Percentiles rank a stretch among this genome's conserved stretches.
phyloP scores from a whole-genome alignment of 2,797 vertebrate genomes.

The Ptychobarbus kaznakovi region DNA sequence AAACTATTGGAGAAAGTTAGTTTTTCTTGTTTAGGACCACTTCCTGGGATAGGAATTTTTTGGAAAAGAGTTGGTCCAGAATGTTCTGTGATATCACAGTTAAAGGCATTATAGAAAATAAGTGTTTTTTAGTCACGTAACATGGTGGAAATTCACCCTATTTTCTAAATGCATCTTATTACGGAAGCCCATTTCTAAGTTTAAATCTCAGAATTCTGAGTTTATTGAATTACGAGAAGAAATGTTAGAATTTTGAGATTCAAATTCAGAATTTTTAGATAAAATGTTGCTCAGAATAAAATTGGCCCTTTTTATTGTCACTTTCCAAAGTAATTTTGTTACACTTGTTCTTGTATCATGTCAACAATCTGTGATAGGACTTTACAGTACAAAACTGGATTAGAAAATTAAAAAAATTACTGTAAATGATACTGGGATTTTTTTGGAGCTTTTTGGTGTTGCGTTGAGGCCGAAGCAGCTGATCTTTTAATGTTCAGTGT shows the following conservation, averaged over 20 bases:
- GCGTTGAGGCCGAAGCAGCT: slow-evolving; percentile 15
- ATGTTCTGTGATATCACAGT: neutral
- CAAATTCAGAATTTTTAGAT: neutral
- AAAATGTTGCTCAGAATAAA: neutral
- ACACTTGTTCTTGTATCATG: neutral
- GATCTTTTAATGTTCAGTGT: slow-evolving; percentile 32
- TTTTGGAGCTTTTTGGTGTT: neutral
- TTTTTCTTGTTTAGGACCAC: neutral
- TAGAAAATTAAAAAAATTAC: neutral
- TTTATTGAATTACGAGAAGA: neutral
- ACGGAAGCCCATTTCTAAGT: neutral
- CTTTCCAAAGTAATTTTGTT: neutral
- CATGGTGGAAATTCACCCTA: neutral
- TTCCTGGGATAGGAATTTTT: neutral
- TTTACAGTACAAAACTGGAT: slow-evolving; percentile 8
- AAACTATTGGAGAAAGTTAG: neutral
- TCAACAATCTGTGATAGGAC: neutral
- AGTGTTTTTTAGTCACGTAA: neutral
- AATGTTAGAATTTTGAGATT: too few relatives aligned
- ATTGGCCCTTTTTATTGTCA: neutral
- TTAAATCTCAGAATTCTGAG: neutral
- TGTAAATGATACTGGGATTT: neutral
- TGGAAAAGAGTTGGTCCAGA: neutral
- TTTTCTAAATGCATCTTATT: neutral
- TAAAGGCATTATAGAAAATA: neutral